Conservation (phyloP, 2,113 vertebrate species). For the Gasterosteus aculeatus region DNA sequence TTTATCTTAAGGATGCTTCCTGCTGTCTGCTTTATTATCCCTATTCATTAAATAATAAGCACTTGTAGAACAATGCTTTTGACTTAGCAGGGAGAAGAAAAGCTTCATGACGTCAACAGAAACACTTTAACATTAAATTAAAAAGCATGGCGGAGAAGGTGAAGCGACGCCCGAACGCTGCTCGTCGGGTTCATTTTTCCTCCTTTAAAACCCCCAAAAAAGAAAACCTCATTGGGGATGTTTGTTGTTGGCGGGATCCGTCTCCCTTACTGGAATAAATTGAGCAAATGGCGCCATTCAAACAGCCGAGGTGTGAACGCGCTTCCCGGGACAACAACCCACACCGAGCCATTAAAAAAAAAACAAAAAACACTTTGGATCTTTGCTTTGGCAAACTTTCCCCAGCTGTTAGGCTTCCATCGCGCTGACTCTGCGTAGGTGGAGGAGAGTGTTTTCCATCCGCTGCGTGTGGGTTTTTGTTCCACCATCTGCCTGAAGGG, state of each 20-base stretch:
- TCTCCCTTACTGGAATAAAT: conserved; percentile 20
- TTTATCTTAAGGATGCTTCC: background rate
- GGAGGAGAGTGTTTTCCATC: conserved; percentile 24
- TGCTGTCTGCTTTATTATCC: background rate
- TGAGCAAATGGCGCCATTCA: conserved; percentile 10
- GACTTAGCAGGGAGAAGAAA: background rate
- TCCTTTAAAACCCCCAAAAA: background rate
- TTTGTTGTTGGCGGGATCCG: background rate
- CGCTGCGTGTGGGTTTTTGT: background rate
- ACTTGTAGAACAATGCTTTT: background rate
- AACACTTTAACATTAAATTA: background rate
- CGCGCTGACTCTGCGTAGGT: conserved; percentile 38
- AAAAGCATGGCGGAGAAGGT: background rate
- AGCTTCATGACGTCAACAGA: background rate
- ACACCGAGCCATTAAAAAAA: background rate
- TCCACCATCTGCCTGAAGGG: conserved; percentile 28
- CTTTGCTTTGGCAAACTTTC: conserved; percentile 23
- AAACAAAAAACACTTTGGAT: background rate
- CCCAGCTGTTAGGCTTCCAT: conserved; percentile 29
- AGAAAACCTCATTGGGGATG: background rate
- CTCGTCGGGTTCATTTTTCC: background rate
- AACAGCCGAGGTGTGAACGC: conserved; percentile 6
- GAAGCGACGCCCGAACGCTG: background rate
- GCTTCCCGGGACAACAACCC: background rate
- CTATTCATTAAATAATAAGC: background rate